Conservation (phyloP, 2,888 invertebrate species). For the Yponomeuta plumbellus region DNA sequence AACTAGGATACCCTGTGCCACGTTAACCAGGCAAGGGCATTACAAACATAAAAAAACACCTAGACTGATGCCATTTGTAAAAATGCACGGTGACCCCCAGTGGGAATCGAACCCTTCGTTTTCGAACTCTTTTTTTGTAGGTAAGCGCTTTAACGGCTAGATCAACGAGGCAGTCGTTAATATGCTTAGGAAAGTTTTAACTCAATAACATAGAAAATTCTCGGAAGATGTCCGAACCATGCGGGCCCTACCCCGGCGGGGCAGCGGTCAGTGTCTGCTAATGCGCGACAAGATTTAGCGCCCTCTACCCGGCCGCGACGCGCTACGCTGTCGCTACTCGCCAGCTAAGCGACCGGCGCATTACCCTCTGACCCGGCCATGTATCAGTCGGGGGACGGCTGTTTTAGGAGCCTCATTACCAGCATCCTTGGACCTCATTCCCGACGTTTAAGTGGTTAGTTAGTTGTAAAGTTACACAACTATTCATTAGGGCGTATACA, state of each 20-base stretch:
- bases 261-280: slow-evolving; percentile 5
- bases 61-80: too few species aligned
- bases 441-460: not conserved
- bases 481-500: too few species aligned
- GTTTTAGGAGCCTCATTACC: not conserved
- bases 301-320: not conserved
- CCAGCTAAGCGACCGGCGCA: not conserved
- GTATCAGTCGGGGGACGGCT: not conserved
- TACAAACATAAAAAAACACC: too few species aligned
- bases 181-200: too few species aligned
- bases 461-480: too few species aligned
- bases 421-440: not conserved
- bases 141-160: too few species aligned
- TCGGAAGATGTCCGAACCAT: not conserved
- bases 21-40: too few species aligned
- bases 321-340: not conserved
- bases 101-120: too few species aligned
- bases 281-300: slow-evolving; percentile 13
- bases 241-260: not conserved
- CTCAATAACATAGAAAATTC: not conserved
- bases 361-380: not conserved
- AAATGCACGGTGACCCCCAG: too few species aligned
- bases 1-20: too few species aligned
- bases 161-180: too few species aligned
- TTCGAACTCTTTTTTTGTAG: too few species aligned